Evolutionary conservation across 2,888 invertebrate species (phyloP).

Genomic region (Scaptomyza caliginosa): DNA sequence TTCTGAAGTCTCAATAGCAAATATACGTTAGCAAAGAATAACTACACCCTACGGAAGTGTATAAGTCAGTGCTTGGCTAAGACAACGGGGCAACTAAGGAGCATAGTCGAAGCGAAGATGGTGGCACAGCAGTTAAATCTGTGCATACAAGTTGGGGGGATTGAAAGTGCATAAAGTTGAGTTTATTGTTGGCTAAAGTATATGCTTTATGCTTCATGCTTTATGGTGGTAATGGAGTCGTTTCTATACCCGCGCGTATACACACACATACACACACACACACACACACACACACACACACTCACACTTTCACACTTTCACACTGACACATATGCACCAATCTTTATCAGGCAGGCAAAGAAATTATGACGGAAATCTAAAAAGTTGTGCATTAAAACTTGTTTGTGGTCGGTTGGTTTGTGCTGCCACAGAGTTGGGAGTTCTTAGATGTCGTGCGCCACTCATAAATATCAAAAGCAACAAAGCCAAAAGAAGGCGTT

Average conservation of each 20-base stretch:
- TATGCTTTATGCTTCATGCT: constrained; percentile 73
- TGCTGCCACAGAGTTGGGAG: constrained; percentile 26
- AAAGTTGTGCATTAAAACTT: constrained; percentile 78
- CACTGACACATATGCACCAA: constrained; percentile 46
- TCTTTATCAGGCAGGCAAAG: constrained; percentile 72
- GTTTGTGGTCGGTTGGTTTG: constrained; percentile 63
- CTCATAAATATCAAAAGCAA: constrained; percentile 68
- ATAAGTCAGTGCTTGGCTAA: constrained; percentile 21
- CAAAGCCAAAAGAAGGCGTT: constrained; percentile 45
- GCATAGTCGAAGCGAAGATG: constrained; percentile 22
- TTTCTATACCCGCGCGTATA: constrained; percentile 24
- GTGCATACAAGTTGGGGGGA: constrained; percentile 80
- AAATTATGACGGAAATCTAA: constrained; percentile 79
- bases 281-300: constrained; percentile 4
- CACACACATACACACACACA: not conserved
- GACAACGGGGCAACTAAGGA: constrained; percentile 42
- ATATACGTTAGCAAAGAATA: not conserved
- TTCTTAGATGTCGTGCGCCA: constrained; percentile 39
- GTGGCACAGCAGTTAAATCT: constrained; percentile 70
- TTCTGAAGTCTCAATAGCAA: not conserved
- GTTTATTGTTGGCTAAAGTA: constrained; percentile 80
- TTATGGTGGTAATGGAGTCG: constrained; percentile 68
- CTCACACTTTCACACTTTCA: not conserved
- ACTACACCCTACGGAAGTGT: not conserved
- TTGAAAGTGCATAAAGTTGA: constrained; percentile 81